Conservation (phyloP, 2,888 invertebrate species). For the Heliconius aoede region DNA sequence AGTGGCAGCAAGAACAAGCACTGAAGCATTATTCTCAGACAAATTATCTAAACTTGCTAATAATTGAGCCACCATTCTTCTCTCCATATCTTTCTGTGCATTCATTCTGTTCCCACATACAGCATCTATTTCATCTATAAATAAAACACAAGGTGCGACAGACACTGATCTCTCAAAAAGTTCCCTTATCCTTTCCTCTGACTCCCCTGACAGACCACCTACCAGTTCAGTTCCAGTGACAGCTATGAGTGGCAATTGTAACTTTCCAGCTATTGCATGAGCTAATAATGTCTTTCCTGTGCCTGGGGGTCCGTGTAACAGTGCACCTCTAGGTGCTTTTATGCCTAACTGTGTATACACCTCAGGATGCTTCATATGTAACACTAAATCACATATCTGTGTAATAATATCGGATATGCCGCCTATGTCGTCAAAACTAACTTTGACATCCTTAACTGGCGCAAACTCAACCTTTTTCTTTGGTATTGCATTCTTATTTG, state of each 20-base stretch:
- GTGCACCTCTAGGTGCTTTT: slow-evolving; percentile 93
- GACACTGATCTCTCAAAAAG: slow-evolving; percentile 93
- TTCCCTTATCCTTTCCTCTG: slow-evolving; percentile 95
- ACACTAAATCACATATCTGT: slow-evolving; percentile 88
- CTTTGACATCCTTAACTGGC: slow-evolving; percentile 70
- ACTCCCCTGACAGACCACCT: slow-evolving; percentile 97
- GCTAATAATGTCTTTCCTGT: slow-evolving; percentile 95
- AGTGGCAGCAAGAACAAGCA: slow-evolving; percentile 97
- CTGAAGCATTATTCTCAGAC: slow-evolving; percentile 81
- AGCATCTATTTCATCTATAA: slow-evolving; percentile 99
- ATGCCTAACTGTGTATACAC: slow-evolving; percentile 93
- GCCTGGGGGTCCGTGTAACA: slow-evolving; percentile 98
- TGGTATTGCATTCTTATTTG: slow-evolving; percentile 51
- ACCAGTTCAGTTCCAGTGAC: slow-evolving; percentile 96
- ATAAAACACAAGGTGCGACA: slow-evolving; percentile 91
- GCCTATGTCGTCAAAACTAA: slow-evolving; percentile 90
- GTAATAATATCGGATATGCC: slow-evolving; percentile 90
- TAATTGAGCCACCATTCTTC: slow-evolving; percentile 96
- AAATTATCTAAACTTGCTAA: slow-evolving; percentile 94
- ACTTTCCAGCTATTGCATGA: slow-evolving; percentile 92
- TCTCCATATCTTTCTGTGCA: slow-evolving; percentile 97
- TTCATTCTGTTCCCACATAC: slow-evolving; percentile 95
- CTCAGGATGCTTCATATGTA: slow-evolving; percentile 95
- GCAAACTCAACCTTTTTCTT: slow-evolving; percentile 71
- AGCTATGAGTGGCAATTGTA: slow-evolving; percentile 92